Percentiles rank a stretch among this genome's conserved stretches.
Conservation (phyloP, 2,888 invertebrate genomes). For the Lochmaea capreae region DNA sequence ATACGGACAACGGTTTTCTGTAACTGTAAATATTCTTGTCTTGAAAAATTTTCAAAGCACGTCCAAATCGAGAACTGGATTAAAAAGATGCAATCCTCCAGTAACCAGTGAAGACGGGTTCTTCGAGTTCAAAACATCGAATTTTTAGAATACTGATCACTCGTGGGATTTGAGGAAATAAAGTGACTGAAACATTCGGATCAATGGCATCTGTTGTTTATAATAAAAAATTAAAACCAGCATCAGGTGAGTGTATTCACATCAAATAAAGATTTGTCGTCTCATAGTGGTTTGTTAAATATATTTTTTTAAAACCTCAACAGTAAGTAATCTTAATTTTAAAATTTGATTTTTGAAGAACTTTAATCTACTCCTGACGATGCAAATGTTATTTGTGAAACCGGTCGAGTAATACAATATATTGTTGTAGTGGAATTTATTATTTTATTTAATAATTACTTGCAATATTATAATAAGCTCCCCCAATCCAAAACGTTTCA, state of each 20-base stretch:
- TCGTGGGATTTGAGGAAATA: neutral
- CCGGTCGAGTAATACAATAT: too few relatives aligned
- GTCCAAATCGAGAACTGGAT: slow-evolving; percentile 48
- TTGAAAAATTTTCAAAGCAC: slow-evolving; percentile 53
- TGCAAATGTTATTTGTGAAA: too few relatives aligned
- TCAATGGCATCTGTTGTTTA: neutral
- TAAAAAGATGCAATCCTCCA: slow-evolving; percentile 18
- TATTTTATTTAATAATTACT: too few relatives aligned
- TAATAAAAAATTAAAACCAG: neutral
- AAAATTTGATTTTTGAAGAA: too few relatives aligned
- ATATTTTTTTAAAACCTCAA: too few relatives aligned
- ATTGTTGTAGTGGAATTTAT: too few relatives aligned
- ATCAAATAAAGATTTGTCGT: neutral
- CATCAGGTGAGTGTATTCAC: neutral
- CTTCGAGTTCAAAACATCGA: slow-evolving; percentile 14
- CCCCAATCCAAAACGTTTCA: too few relatives aligned
- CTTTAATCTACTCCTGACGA: too few relatives aligned
- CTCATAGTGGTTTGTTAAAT: too few relatives aligned
- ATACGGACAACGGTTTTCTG: slow-evolving; percentile 4
- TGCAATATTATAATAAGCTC: too few relatives aligned
- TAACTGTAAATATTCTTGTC: slow-evolving; percentile 42
- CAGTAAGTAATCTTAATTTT: too few relatives aligned
- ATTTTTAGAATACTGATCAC: neutral
- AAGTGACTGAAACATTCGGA: neutral
- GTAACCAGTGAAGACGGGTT: slow-evolving; percentile 29